phyloP scores from a whole-genome alignment of 2,113 vertebrate genomes.

The Eublepharis macularius region DNA sequence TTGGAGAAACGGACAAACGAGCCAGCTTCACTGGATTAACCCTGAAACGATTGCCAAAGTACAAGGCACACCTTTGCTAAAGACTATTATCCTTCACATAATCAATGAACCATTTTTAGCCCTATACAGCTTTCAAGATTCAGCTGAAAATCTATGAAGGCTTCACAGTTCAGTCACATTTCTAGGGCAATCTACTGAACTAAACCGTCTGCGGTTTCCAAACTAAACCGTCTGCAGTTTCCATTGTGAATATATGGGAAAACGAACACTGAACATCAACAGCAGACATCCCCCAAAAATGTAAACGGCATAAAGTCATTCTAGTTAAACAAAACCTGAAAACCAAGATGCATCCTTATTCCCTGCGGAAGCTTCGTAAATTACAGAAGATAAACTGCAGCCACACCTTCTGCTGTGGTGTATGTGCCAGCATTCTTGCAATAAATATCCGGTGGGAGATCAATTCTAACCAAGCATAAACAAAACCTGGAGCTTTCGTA shows the following conservation, averaged over 20 bases:
- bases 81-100: too few relatives aligned
- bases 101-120: neutral
- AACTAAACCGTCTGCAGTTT: conserved; percentile 41
- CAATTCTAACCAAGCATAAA: conserved; percentile 98
- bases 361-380: conserved; percentile 47
- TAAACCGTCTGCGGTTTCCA: conserved; percentile 37
- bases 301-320: conserved; percentile 41
- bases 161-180: neutral
- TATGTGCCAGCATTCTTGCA: conserved; percentile 98
- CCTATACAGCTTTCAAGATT: neutral
- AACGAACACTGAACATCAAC: conserved; percentile 46
- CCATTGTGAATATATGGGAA: conserved; percentile 41
- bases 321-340: conserved; percentile 39
- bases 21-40: neutral
- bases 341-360: conserved; percentile 8
- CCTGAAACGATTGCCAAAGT: neutral
- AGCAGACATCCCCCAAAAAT: conserved; percentile 32
- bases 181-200: neutral
- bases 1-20: neutral
- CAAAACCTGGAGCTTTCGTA: conserved; percentile 98
- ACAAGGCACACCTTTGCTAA: neutral
- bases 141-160: neutral
- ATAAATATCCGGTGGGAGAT: conserved; percentile 99
- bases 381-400: conserved; percentile 77
- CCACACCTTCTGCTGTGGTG: conserved; percentile 98